Evolutionary conservation across 2,113 vertebrate species (phyloP).

Genomic region (Tachysurus fulvidraco): DNA sequence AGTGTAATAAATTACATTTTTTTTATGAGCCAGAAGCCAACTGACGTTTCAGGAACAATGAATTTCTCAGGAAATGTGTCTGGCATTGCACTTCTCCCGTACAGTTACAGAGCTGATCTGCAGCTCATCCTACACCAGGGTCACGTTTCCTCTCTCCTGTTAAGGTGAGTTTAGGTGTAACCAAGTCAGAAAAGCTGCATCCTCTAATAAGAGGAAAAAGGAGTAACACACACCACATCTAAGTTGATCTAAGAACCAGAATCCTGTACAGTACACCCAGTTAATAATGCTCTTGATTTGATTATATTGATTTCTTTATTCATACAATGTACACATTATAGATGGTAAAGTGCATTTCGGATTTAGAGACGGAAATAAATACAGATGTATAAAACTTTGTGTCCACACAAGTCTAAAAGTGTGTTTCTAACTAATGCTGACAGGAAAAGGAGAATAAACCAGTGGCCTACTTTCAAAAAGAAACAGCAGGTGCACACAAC

Average conservation of each 20-base stretch:
- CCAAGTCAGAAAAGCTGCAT: background rate
- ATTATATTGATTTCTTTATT: slow-evolving; percentile 42
- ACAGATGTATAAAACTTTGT: slow-evolving; percentile 17
- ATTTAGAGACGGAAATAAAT: slow-evolving; percentile 21
- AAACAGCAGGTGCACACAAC: background rate
- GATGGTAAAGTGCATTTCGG: slow-evolving; percentile 69
- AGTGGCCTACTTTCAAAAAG: slow-evolving; percentile 32
- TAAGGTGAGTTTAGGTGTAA: background rate
- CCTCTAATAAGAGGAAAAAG: background rate
- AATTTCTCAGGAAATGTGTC: background rate
- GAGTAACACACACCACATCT: background rate
- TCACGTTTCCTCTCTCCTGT: background rate
- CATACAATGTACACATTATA: slow-evolving; percentile 66
- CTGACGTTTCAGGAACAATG: background rate
- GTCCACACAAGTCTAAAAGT: slow-evolving; percentile 33
- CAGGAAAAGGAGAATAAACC: background rate
- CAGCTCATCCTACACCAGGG: background rate
- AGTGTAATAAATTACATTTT: background rate
- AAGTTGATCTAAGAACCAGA: background rate
- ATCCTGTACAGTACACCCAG: background rate
- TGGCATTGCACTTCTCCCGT: background rate
- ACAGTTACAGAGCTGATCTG: background rate
- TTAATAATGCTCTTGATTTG: slow-evolving; percentile 54
- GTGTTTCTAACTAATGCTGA: background rate
- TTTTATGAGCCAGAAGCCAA: background rate